Percentiles rank a stretch among this genome's conserved stretches.
phyloP scores from a whole-genome alignment of 53 echinoderm and acorn worm genomes.

The Actinopyga echinites region DNA sequence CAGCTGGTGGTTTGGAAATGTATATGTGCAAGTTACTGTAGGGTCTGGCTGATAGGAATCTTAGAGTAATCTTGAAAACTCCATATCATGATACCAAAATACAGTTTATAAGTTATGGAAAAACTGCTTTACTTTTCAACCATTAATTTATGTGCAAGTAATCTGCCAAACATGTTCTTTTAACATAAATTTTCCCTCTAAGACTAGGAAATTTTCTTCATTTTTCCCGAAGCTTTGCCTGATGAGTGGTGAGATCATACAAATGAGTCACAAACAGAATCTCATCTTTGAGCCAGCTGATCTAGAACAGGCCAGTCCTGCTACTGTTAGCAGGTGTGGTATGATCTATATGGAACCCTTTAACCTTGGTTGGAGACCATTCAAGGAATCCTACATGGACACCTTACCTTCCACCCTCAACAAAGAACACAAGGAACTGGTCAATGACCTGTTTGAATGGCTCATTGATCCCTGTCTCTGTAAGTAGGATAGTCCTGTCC shows the following conservation, averaged over 20 bases:
- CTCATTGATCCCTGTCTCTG: conserved; percentile 91
- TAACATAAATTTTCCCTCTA: too few species aligned
- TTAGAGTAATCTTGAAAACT: too few species aligned
- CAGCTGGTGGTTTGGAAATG: too few species aligned
- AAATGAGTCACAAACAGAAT: conserved; percentile 97
- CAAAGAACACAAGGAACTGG: conserved; percentile 73
- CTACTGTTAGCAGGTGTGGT: conserved; percentile 95
- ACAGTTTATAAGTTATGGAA: too few species aligned
- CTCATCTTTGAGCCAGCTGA: conserved; percentile 97
- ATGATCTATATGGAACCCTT: conserved; percentile 99
- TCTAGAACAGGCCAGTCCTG: conserved; percentile 97
- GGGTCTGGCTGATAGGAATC: too few species aligned
- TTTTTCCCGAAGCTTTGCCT: conserved; percentile 71
- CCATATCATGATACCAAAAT: too few species aligned
- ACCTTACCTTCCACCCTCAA: conserved; percentile 71
- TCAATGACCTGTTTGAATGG: conserved; percentile 98
- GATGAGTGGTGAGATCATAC: conserved; percentile 99
- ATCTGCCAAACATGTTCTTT: too few species aligned
- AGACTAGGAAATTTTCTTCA: neutral
- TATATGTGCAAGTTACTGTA: too few species aligned
- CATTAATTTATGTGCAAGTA: too few species aligned
- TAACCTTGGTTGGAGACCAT: conserved; percentile 95
- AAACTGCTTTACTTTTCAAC: too few species aligned
- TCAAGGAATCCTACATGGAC: conserved; percentile 93
- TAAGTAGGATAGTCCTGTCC: conserved; percentile 31